Percentiles rank a stretch among this genome's conserved stretches.
phyloP scores from a whole-genome alignment of 2,113 vertebrate species.

The Aegotheles bennettii region DNA sequence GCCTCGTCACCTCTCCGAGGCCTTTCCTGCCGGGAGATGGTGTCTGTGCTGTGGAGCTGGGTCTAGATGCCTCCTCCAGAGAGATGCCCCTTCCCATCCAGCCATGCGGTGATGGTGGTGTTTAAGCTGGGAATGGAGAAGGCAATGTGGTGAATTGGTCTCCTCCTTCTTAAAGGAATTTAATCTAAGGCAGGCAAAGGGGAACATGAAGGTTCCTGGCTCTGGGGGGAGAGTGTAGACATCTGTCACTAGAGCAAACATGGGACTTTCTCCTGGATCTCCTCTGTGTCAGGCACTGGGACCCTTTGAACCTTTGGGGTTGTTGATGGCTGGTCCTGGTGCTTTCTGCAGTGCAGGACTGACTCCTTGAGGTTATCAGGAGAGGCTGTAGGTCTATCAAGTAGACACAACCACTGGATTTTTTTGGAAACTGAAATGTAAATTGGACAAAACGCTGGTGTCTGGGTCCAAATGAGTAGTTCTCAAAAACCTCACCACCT shows the following conservation, averaged over 20 bases:
- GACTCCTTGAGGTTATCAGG: neutral
- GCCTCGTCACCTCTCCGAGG: neutral
- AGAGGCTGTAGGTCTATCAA: neutral
- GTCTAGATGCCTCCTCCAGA: neutral
- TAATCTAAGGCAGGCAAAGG: neutral
- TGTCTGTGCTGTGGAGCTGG: neutral
- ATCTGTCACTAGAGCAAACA: neutral
- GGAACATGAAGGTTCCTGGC: neutral
- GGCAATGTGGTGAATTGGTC: neutral
- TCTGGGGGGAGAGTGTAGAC: neutral
- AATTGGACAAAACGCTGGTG: neutral
- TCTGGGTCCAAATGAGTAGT: neutral
- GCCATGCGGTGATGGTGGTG: accelerated
- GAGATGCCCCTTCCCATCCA: neutral
- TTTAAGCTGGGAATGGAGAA: neutral
- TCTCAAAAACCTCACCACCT: neutral
- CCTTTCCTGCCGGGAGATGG: neutral
- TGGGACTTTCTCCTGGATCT: neutral
- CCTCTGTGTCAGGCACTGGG: neutral
- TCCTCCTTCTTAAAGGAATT: neutral
- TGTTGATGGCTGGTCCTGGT: neutral
- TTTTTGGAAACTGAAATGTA: neutral
- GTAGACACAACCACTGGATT: neutral
- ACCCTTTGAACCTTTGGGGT: neutral
- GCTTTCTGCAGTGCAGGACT: neutral